Percentiles rank a stretch among this genome's conserved stretches.
These are phyloP conservation scores for Thereva nobilitata DNA, from an alignment of 2,888 invertebrate genomes.

Conservation along the genomic window DNA sequence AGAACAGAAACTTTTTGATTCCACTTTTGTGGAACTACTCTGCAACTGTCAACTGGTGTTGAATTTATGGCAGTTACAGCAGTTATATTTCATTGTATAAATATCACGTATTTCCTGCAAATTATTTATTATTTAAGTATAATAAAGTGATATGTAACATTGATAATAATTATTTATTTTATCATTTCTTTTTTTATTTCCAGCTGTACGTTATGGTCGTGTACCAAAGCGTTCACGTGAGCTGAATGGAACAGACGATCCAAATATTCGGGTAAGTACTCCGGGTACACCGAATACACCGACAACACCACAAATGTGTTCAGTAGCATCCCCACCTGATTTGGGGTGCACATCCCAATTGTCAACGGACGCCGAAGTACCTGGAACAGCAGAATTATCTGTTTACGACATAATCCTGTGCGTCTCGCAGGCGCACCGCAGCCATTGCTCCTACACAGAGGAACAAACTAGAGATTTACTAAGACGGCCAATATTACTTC, in stretches of 20 bases:
- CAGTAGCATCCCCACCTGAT: conserved; percentile 58
- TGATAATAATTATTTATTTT: no score
- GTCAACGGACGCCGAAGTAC: conserved; percentile 59
- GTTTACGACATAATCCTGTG: conserved; percentile 79
- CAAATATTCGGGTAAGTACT: conserved; percentile 58
- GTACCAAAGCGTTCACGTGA: conserved; percentile 93
- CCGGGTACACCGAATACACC: conserved; percentile 60
- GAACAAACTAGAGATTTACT: conserved; percentile 75
- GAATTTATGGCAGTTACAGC: no score
- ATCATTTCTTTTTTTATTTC: conserved; percentile 47
- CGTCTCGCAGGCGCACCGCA: conserved; percentile 82
- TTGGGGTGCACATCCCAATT: conserved; percentile 53
- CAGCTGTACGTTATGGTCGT: conserved; percentile 94
- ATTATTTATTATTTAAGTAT: no score
- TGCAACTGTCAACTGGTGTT: no score
- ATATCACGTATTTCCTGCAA: no score
- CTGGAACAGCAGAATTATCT: conserved; percentile 64
- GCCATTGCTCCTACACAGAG: conserved; percentile 86
- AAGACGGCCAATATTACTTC: conserved; percentile 70
- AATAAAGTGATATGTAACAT: no score
- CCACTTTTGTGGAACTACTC: no score
- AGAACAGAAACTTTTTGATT: no score
- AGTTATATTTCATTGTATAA: no score
- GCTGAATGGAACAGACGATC: conserved; percentile 60
- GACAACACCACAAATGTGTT: conserved; percentile 60